phyloP scores from a whole-genome alignment of 2,888 invertebrate species.

The Ochropacha duplaris region DNA sequence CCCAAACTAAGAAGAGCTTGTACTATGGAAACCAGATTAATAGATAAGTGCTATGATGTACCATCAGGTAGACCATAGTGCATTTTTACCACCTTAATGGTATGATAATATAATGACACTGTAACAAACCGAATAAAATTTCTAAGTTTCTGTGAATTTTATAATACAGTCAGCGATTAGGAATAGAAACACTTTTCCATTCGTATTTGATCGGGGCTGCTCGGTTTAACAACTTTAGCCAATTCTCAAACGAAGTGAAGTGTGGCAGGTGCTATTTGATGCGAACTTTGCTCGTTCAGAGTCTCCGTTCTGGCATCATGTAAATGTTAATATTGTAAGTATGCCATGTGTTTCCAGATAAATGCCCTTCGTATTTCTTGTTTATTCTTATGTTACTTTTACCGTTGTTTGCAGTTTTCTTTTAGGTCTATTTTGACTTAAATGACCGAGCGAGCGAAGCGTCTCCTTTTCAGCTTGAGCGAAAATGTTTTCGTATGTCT shows the following conservation, averaged over 20 bases:
- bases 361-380: neutral
- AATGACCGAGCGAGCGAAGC: no score
- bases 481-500: no score
- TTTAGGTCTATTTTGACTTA: neutral
- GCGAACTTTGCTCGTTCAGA: slow-evolving; percentile 34
- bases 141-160: no score
- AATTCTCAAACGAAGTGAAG: slow-evolving; percentile 43
- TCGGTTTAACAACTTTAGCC: slow-evolving; percentile 36
- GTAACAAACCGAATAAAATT: no score
- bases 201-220: slow-evolving; percentile 11
- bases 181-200: neutral
- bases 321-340: slow-evolving; percentile 43
- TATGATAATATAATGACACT: no score
- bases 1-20: no score
- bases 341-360: neutral
- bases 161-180: neutral
- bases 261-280: slow-evolving; percentile 45
- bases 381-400: neutral
- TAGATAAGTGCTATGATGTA: no score
- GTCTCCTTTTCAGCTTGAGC: no score
- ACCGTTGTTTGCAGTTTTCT: neutral
- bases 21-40: no score
- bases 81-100: no score
- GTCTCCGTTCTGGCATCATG: slow-evolving; percentile 26
- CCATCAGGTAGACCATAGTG: no score